Base-by-base conservation (phyloP, 2,113 vertebrate genomes). In the Cololabis saira region DNA sequence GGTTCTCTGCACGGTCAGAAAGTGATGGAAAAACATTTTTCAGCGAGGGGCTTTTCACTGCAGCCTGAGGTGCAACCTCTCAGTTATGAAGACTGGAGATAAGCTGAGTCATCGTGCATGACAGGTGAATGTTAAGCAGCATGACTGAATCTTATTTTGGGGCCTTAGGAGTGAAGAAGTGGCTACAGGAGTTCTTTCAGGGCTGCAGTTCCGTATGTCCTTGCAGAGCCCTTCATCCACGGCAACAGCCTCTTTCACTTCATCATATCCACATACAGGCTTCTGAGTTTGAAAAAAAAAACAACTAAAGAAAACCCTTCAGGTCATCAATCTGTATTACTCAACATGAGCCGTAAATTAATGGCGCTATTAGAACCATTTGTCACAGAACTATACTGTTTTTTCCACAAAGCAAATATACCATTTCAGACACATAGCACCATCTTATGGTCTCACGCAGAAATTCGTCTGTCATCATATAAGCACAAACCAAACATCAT, bases 371-470 rank as follows among this genome's bases (percentile, higher is more conserved):
- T n/a, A 66, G 62, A 33, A 62, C 7, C 19, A 1, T 70, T 53
- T 63, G n/a, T 55, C 49, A 5, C 14, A 50, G 15, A 8, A 59
- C n/a, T 5, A 49, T 59, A 41, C 56, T 58, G 40, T 49, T 56
- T n/a, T 61, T 44, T 18, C 13, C 6, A n/a, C 1, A 5, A 1
- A 52, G 27, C 8, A 64, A 64, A 51, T 13, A 22, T n/a, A 42
- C 12, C 57, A 71, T 12, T 70, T 86, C 60, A 79, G 83, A 55
- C 42, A 60, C 67, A 92, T 8, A 92, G 91, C 92, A 83, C 92
- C 92, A 91, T 89, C 92, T 92, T 54, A 87, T 93, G 92, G 91
- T 48, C 53, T 70, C 52, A 65, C 30, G 57, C 49, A 72, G 87
- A 84, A 90, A 73, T 81, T 79, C 78, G 83, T 57, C 43, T 59